phyloP scores from a whole-genome alignment of 2,113 vertebrate species.

The Tamias sibiricus region DNA sequence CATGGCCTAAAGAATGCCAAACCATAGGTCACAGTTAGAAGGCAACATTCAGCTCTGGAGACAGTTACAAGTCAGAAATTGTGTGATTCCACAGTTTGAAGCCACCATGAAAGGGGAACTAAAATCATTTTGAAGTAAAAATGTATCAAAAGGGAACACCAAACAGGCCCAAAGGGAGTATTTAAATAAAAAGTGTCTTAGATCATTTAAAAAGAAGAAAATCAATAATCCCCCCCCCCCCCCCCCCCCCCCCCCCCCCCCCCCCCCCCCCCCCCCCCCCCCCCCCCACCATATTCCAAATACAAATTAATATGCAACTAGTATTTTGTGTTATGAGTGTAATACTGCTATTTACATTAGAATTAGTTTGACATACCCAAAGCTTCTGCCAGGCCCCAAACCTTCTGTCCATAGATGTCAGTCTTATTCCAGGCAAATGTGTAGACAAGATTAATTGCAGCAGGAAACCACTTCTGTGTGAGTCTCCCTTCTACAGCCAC shows the following conservation, averaged over 20 bases:
- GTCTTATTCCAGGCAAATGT: conserved; percentile 98
- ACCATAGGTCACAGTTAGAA: conserved; percentile 85
- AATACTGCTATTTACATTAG: conserved; percentile 41
- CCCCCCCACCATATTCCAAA: too few relatives aligned
- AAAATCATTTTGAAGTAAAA: conserved; percentile 77
- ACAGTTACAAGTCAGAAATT: conserved; percentile 74
- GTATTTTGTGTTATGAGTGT: conserved; percentile 44
- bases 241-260: too few relatives aligned
- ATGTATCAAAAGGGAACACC: conserved; percentile 72
- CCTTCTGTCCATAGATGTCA: conserved; percentile 97
- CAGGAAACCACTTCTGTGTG: conserved; percentile 97
- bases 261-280: too few relatives aligned
- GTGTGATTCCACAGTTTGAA: conserved; percentile 65
- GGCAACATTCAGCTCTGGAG: conserved; percentile 80
- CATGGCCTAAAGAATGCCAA: conserved; percentile 81
- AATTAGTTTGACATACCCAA: conserved; percentile 90
- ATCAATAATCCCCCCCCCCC: too few relatives aligned
- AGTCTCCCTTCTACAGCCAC: conserved; percentile 95
- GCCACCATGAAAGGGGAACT: conserved; percentile 68
- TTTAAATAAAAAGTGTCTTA: conserved; percentile 65
- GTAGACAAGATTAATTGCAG: conserved; percentile 94
- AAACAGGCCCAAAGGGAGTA: conserved; percentile 63
- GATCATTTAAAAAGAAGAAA: conserved; percentile 67
- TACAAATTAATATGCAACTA: conserved; percentile 45
- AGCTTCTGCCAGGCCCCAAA: conserved; percentile 95